Conservation (phyloP, 1,140 invertebrate genomes). For the Drosophila lacertosa region DNA sequence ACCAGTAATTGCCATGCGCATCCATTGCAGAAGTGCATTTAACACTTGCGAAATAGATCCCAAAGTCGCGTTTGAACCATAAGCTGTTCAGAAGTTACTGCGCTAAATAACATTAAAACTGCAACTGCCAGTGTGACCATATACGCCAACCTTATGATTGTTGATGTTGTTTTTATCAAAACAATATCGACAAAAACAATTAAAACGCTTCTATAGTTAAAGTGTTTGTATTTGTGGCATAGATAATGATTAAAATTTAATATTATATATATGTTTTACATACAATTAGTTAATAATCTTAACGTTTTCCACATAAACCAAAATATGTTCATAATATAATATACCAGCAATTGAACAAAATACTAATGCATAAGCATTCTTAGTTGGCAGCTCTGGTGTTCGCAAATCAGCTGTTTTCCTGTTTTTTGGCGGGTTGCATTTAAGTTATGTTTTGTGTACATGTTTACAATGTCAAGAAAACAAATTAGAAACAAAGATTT, state of each 20-base stretch:
- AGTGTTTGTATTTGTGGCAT: neutral
- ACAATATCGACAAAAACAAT: neutral
- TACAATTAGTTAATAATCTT: neutral
- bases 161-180: no score
- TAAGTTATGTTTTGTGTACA: neutral
- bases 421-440: conserved; percentile 28
- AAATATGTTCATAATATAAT: neutral
- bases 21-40: conserved; percentile 12
- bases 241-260: neutral
- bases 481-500: conserved; percentile 13
- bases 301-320: neutral
- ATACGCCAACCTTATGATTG: neutral
- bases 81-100: neutral
- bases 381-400: neutral
- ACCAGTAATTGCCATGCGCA: conserved; percentile 34
- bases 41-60: neutral
- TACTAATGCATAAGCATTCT: neutral
- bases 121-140: conserved; percentile 12
- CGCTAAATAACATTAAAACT: neutral
- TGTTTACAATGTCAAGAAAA: conserved; percentile 37
- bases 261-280: neutral
- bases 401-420: conserved; percentile 6
- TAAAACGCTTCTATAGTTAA: neutral
- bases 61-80: neutral
- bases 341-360: neutral